Percentiles rank a stretch among this genome's conserved stretches.
phyloP scores from a whole-genome alignment of 1,140 invertebrate species.

The Leguminivora glycinivorella region DNA sequence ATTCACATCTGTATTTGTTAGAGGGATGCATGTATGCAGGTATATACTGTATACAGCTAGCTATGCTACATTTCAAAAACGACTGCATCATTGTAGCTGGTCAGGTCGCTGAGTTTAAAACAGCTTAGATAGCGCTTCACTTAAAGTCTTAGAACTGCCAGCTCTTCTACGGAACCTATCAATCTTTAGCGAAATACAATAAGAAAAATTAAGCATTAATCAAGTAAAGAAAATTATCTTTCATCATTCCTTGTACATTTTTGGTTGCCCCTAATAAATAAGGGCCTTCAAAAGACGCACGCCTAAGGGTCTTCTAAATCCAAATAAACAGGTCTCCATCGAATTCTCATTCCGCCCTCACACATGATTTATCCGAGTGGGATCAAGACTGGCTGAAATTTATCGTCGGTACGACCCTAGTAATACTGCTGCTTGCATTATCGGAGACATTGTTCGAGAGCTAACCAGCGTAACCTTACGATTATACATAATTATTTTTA shows the following conservation, averaged over 20 bases:
- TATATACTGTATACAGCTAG: too few species aligned
- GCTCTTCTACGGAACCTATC: too few species aligned
- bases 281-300: constrained; percentile 33
- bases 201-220: too few species aligned
- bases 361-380: constrained; percentile 68
- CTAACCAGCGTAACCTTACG: not conserved
- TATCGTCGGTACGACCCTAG: constrained; percentile 48
- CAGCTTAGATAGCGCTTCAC: too few species aligned
- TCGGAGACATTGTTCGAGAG: not conserved
- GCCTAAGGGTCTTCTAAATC: constrained; percentile 45
- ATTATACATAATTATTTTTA: too few species aligned
- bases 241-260: not conserved
- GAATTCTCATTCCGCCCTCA: constrained; percentile 55
- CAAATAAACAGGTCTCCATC: constrained; percentile 59
- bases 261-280: not conserved
- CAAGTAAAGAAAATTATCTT: constrained; percentile 41
- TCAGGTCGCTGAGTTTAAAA: too few species aligned
- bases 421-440: not conserved
- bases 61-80: too few species aligned
- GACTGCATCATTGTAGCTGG: too few species aligned
- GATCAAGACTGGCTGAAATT: constrained; percentile 61
- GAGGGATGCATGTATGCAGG: too few species aligned
- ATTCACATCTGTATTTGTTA: too few species aligned
- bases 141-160: too few species aligned
- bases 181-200: too few species aligned